phyloP scores from a whole-genome alignment of 2,113 vertebrate species.

The Chroicocephalus ridibundus region DNA sequence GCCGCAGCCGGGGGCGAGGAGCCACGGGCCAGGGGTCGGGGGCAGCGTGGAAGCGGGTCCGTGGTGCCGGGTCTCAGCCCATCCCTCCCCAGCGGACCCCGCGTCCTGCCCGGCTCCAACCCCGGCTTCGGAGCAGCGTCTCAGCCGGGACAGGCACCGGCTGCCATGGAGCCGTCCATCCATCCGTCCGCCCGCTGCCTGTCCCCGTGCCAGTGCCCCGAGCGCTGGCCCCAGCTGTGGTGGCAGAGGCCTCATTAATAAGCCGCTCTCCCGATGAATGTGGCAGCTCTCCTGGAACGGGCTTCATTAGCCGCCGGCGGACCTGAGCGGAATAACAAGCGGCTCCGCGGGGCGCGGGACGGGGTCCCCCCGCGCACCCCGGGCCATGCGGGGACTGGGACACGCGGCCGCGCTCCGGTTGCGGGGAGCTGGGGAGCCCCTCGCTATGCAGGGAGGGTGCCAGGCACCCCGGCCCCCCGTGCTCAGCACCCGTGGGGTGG shows the following conservation, averaged over 20 bases:
- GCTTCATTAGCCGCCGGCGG: neutral
- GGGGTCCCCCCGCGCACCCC: neutral
- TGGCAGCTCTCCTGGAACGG: constrained; percentile 54
- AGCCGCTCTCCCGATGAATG: constrained; percentile 3
- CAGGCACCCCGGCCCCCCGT: accelerated
- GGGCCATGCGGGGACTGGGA: accelerated
- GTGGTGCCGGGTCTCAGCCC: accelerated
- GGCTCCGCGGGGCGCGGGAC: neutral
- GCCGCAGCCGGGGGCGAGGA: accelerated
- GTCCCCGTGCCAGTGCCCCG: neutral
- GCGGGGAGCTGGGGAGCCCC: accelerated
- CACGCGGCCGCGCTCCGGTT: accelerated
- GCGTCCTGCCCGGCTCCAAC: neutral
- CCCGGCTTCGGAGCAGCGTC: accelerated
- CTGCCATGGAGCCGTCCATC: accelerated
- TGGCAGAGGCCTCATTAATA: constrained; percentile 24
- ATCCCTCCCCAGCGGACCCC: neutral
- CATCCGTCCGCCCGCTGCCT: neutral
- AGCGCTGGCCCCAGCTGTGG: constrained; percentile 50
- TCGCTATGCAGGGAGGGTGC: accelerated
- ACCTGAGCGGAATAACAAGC: constrained; percentile 60
- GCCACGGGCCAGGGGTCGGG: accelerated
- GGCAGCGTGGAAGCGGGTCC: accelerated
- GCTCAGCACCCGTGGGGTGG: neutral
- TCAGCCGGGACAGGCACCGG: neutral